phyloP scores from a whole-genome alignment of 1,140 invertebrate species.

The Bombus turneri region DNA sequence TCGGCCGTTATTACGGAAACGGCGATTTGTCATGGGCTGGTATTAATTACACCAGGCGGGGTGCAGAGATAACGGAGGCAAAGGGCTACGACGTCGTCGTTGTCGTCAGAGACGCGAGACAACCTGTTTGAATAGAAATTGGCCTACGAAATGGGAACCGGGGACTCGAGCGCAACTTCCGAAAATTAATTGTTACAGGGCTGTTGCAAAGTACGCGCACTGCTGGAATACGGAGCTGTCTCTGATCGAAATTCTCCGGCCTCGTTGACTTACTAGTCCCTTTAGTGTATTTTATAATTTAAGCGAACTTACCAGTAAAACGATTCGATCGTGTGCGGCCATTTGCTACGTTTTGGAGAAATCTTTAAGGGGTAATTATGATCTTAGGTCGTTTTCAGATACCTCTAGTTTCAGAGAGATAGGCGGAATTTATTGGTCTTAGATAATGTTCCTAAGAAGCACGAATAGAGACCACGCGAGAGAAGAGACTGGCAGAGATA shows the following conservation, averaged over 20 bases:
- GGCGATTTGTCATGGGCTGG: constrained; percentile 42
- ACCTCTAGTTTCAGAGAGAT: neutral
- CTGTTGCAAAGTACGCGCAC: neutral
- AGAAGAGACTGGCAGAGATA: neutral
- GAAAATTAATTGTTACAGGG: constrained; percentile 38
- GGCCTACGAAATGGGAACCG: constrained; percentile 27
- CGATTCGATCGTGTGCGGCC: neutral
- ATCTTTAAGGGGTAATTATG: neutral
- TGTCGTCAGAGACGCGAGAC: constrained; percentile 30
- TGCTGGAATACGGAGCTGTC: neutral
- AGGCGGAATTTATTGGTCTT: neutral
- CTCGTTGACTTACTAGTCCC: neutral
- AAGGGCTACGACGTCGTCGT: constrained; percentile 17
- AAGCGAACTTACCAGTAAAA: neutral
- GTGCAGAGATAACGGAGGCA: constrained; percentile 19
- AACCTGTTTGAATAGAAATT: constrained; percentile 54
- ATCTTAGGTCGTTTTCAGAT: neutral
- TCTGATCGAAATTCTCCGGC: constrained; percentile 7
- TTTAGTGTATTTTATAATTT: neutral
- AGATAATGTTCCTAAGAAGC: neutral
- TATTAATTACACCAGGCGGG: constrained; percentile 38
- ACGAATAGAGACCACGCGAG: neutral
- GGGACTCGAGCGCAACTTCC: constrained; percentile 21
- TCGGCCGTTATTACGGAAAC: constrained; percentile 45
- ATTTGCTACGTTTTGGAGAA: neutral